Conservation (phyloP, 2,113 vertebrate genomes). For the Cyphomyrus plagiostoma region DNA sequence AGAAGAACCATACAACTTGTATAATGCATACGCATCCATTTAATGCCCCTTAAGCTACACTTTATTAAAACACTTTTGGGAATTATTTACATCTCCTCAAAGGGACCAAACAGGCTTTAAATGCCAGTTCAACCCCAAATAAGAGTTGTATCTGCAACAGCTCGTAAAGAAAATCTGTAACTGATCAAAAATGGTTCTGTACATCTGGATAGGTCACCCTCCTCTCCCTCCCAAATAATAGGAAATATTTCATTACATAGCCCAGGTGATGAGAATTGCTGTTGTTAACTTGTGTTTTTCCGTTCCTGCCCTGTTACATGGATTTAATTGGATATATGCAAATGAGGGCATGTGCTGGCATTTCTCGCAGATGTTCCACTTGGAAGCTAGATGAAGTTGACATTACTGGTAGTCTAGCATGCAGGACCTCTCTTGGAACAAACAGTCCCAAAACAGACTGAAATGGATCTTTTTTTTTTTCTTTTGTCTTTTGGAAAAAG, state of each 20-base stretch:
- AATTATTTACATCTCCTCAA: not conserved
- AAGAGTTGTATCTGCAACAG: not conserved
- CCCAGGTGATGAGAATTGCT: constrained; percentile 17
- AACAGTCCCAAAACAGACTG: not conserved
- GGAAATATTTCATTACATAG: constrained; percentile 22
- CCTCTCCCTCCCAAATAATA: not conserved
- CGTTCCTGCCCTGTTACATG: constrained; percentile 13
- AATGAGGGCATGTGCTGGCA: constrained; percentile 25
- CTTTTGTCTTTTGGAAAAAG: not conserved
- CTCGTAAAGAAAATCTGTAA: not conserved
- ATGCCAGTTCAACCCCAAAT: not conserved
- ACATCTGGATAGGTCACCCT: not conserved
- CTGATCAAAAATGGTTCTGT: constrained; percentile 15
- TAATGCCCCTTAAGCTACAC: not conserved
- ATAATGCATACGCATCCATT: not conserved
- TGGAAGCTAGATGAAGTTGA: constrained; percentile 21
- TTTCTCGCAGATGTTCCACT: constrained; percentile 25
- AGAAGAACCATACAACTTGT: not conserved
- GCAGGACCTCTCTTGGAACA: constrained; percentile 1
- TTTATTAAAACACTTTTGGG: not conserved
- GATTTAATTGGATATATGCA: constrained; percentile 34
- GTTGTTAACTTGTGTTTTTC: constrained; percentile 27
- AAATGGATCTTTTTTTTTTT: not conserved
- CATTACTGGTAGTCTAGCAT: constrained; percentile 1
- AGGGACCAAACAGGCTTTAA: not conserved